phyloP scores from a whole-genome alignment of 2,113 vertebrate genomes.

The Cichladusa arquata region DNA sequence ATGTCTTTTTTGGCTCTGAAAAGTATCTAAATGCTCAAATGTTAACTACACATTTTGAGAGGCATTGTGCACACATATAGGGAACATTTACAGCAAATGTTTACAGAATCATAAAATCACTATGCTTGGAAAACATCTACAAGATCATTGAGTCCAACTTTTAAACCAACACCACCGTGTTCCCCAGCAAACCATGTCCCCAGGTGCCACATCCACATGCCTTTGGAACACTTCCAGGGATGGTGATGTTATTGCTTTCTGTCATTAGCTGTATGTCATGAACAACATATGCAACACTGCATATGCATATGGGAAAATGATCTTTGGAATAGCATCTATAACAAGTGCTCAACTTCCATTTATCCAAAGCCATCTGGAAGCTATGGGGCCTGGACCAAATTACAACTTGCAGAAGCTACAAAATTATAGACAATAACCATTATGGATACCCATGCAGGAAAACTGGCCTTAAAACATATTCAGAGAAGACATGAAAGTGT shows the following conservation, averaged over 20 bases:
- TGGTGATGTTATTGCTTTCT: background rate
- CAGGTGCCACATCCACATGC: background rate
- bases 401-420: constrained; percentile 4
- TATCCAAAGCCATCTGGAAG: constrained; percentile 10
- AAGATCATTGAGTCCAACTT: background rate
- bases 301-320: background rate
- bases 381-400: background rate
- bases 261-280: background rate
- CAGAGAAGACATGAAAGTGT: background rate
- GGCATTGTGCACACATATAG: background rate
- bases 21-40: background rate
- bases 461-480: background rate
- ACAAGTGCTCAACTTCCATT: background rate
- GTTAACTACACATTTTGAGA: background rate
- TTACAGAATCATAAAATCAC: background rate
- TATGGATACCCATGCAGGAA: background rate
- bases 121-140: background rate
- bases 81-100: background rate
- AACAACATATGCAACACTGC: background rate
- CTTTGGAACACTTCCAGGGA: background rate
- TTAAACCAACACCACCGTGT: background rate
- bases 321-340: background rate
- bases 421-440: constrained; percentile 11
- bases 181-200: background rate
- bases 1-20: background rate